Base-by-base conservation (phyloP, 1,140 invertebrate species). In the Limonius californicus region DNA sequence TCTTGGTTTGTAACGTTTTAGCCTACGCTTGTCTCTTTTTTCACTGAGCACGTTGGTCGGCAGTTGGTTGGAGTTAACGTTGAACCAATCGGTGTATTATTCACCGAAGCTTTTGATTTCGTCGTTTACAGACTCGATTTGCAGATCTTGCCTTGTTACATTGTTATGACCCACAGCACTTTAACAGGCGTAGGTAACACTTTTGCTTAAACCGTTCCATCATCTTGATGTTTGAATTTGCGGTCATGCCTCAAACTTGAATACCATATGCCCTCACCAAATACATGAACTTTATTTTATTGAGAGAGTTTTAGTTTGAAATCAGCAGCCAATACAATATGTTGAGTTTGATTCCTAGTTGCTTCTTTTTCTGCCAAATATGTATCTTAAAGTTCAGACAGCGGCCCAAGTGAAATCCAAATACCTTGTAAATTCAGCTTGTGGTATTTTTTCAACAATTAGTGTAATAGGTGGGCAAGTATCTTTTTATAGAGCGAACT, bases 361-460 rank as follows among this genome's bases (percentile, higher is more conserved):
- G 60, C 27, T 59, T 32, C 59, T 61, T 39, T 35, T 70, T 70
- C 14, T 59, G 60, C 9, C 35, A 63, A 3, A 70, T 68, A 57
- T 69, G 68, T 42, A 63, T 64, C 64, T 65, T 59, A 66, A 64
- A 68, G 0, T 68, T 72, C 4, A 70, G 62, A 45, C 64, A 53
- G n/a, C 59, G 62, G 42, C 71, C 66, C 19, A 71, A 23, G 59
- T 72, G 60, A 27, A 71, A 14, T 4, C 65, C 68, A 71, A 42
- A 19, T 68, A 70, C 65, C 56, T 67, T 1, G 63, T 63, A 14
- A 7, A n/a, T 11, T 19, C 20, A 12, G 9, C 20, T 54, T 54
- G 50, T 2, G 50, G 50, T 19, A 54, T 54, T 54, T 16, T 2
- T 23, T 54, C 7, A 3, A 4, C 16, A n/a, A 18, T 54, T 54